Percentiles rank a stretch among this genome's conserved stretches.
Conservation (phyloP, 2,797 vertebrate genomes). For the Pagetopsis macropterus region DNA sequence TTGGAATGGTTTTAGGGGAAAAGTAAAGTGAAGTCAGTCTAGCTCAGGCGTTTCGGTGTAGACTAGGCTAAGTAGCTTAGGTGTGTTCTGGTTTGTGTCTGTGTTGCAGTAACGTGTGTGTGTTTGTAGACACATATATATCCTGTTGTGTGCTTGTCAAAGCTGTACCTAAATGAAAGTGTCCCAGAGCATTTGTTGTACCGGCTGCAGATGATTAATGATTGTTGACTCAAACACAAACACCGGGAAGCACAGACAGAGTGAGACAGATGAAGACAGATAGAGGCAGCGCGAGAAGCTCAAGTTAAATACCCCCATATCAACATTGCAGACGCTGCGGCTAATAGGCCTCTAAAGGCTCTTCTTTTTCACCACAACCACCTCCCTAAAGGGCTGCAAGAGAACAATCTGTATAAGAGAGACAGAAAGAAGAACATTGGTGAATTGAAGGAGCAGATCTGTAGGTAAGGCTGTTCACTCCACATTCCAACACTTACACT, state of each 20-base stretch:
- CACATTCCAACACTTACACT: neutral
- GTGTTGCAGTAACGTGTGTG: neutral
- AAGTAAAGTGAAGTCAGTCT: neutral
- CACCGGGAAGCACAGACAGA: slow-evolving; percentile 65
- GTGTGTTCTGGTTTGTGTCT: neutral
- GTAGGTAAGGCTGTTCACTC: slow-evolving; percentile 15
- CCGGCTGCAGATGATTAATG: slow-evolving; percentile 70
- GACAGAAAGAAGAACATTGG: slow-evolving; percentile 19
- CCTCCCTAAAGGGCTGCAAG: slow-evolving; percentile 51
- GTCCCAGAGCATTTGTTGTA: slow-evolving; percentile 63
- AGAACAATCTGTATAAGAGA: slow-evolving; percentile 42
- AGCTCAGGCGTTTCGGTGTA: neutral
- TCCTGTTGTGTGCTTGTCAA: slow-evolving; percentile 33
- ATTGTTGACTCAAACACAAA: slow-evolving; percentile 76
- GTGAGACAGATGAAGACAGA: slow-evolving; percentile 75
- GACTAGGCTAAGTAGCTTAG: no score
- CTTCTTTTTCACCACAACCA: slow-evolving; percentile 60
- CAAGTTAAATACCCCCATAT: slow-evolving; percentile 73
- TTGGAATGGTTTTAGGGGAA: neutral
- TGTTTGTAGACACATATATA: neutral
- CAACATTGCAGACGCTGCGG: slow-evolving; percentile 65
- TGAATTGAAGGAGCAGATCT: slow-evolving; percentile 18
- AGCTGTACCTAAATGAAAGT: slow-evolving; percentile 50
- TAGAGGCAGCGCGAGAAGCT: slow-evolving; percentile 68
- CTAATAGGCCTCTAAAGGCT: slow-evolving; percentile 72